Conservation (phyloP, 53 echinoderm and acorn worm species). For the Apostichopus leukothele region DNA sequence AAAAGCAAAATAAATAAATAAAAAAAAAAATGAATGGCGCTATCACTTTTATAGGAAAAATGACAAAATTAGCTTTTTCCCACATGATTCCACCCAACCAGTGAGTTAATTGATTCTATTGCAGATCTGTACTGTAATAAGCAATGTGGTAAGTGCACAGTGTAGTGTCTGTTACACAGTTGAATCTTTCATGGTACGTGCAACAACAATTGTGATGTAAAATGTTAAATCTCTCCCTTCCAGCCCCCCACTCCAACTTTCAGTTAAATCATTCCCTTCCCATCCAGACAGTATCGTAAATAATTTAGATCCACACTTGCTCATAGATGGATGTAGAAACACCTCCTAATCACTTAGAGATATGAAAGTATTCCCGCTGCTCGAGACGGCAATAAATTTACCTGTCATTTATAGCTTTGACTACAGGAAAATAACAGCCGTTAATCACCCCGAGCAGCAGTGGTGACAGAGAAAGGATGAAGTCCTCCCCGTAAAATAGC, state of each 20-base stretch:
- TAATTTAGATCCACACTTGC: not conserved
- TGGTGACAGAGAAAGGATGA: no score
- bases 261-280: not conserved
- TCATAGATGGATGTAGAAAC: not conserved
- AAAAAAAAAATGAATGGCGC: no score
- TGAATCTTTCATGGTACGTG: not conserved
- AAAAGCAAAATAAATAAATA: no score
- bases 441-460: not conserved
- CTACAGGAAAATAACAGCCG: not conserved
- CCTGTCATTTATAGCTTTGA: not conserved
- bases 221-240: not conserved
- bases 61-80: no score
- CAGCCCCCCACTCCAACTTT: not conserved
- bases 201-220: not conserved
- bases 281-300: not conserved
- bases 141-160: no score
- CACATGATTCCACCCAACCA: no score
- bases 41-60: no score
- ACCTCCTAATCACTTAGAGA: conserved; percentile 5
- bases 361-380: not conserved
- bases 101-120: no score
- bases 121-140: no score
- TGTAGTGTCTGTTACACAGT: not conserved
- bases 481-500: no score
- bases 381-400: not conserved